These are phyloP conservation scores for Ctenopoma kingsleyae DNA, from an alignment of 2,797 vertebrate genomes.

Conservation along the genomic window DNA sequence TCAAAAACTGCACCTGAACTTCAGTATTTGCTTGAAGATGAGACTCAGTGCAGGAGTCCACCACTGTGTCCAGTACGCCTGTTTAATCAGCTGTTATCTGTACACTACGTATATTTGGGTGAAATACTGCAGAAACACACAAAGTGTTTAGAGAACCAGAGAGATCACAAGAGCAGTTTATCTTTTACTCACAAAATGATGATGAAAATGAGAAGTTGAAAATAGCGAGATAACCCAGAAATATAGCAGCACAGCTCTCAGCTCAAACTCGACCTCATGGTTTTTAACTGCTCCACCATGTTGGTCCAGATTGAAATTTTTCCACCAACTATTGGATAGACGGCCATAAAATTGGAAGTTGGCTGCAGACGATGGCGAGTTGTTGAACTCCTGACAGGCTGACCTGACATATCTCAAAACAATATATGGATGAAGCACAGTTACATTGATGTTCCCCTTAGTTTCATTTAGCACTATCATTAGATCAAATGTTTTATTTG, in stretches of 20 bases:
- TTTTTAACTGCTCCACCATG: too few relatives aligned
- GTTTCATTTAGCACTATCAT: too few relatives aligned
- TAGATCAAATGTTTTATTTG: too few relatives aligned
- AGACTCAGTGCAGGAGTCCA: too few relatives aligned
- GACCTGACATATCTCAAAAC: neutral
- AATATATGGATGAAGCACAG: neutral
- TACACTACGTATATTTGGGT: neutral
- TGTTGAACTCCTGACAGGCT: neutral
- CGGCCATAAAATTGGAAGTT: neutral
- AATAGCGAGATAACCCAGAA: neutral
- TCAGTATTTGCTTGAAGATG: neutral
- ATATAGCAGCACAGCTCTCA: neutral
- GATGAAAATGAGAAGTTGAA: neutral
- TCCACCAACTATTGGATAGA: too few relatives aligned
- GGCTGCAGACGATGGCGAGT: too few relatives aligned
- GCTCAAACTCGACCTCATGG: neutral
- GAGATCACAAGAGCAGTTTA: neutral
- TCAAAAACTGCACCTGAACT: neutral
- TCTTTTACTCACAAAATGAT: neutral
- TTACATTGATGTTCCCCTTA: neutral
- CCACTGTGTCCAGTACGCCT: neutral
- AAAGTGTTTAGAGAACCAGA: neutral
- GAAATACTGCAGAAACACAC: neutral
- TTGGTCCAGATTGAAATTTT: too few relatives aligned
- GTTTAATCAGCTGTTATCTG: neutral